These are phyloP conservation scores for Crotophaga sulcirostris DNA, from an alignment of 2,113 vertebrate genomes.

Conservation along the genomic window DNA sequence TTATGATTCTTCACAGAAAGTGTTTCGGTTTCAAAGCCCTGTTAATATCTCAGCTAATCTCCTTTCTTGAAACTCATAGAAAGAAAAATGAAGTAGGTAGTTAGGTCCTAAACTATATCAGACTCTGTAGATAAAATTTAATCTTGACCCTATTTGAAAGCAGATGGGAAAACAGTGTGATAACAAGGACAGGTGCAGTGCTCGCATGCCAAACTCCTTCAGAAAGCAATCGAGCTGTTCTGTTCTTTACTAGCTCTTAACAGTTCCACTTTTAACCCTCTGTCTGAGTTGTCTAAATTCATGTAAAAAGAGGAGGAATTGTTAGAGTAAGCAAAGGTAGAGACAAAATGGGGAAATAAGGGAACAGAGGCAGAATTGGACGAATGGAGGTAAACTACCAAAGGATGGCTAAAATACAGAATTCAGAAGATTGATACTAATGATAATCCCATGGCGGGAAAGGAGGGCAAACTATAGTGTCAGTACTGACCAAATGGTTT, in stretches of 20 bases:
- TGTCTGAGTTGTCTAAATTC: not conserved
- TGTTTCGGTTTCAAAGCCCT: not conserved
- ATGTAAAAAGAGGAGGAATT: not conserved
- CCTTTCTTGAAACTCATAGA: slow-evolving; percentile 3
- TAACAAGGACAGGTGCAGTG: slow-evolving; percentile 1
- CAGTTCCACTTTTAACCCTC: not conserved
- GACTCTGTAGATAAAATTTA: not conserved
- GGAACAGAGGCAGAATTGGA: not conserved
- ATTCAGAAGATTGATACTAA: not conserved
- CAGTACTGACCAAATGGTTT: not conserved
- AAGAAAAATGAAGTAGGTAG: not conserved
- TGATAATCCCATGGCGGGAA: not conserved
- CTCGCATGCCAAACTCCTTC: not conserved
- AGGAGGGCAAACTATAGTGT: not conserved
- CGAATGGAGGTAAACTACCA: not conserved
- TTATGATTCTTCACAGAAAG: not conserved
- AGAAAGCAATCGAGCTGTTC: slow-evolving; percentile 14
- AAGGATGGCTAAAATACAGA: not conserved
- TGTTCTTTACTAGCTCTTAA: not conserved
- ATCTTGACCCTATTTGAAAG: not conserved
- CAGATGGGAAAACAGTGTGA: slow-evolving; percentile 40
- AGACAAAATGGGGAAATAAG: not conserved
- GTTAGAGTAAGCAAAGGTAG: not conserved
- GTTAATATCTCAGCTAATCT: not conserved
- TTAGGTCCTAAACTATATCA: not conserved